Evolutionary conservation across 2,797 vertebrate genomes (phyloP), one percentile per base, ranked within the genome.

Genomic region (Acanthopagrus latus): DNA sequence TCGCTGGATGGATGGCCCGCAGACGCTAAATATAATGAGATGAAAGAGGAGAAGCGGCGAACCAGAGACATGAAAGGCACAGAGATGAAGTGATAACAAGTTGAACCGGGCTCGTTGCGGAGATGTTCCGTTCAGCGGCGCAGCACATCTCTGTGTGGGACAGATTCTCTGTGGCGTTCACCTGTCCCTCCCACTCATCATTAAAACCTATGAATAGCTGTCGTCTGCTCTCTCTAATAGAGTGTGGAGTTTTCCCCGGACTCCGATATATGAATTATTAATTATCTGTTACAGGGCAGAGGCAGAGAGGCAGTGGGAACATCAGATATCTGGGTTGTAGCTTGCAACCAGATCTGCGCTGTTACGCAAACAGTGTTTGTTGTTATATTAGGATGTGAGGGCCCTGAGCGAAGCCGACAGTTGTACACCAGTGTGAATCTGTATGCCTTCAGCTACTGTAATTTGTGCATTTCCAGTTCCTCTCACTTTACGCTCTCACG

Each of bases 191-290:
- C 84, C 82, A 79, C 85, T 92, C 87, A 71, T 85, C 86, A 78
- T 86, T 85, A 86, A 86, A 78, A 86, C 80, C 83, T 78, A 88
- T 89, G 88, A 91, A 90, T 92, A 91, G 84, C 81, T 85, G 84
- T 84, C 74, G 51, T 89, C 72, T 71, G 78, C 87, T 78, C 65
- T 21, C 76, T 70, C 78, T 92, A 88, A 92, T 88, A 82, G 91
- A 86, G 84, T 83, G 82, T 82, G 76, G 76, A 80, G 85, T 87
- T 90, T 83, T 91, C 93, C 91, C 93, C 11, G 2, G 88, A 91
- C 90, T 87, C 91, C 75, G 59, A 58, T 91, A 57, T 55, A 87
- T 93, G 83, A 90, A 93, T 93, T 93, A 93, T 93, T 94, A 91
- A 94, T 92, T 80, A 87, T 82, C 75, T 77, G 84, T 90, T 89